phyloP scores from a whole-genome alignment of 2,797 vertebrate genomes.

The Molossus alvarezi region DNA sequence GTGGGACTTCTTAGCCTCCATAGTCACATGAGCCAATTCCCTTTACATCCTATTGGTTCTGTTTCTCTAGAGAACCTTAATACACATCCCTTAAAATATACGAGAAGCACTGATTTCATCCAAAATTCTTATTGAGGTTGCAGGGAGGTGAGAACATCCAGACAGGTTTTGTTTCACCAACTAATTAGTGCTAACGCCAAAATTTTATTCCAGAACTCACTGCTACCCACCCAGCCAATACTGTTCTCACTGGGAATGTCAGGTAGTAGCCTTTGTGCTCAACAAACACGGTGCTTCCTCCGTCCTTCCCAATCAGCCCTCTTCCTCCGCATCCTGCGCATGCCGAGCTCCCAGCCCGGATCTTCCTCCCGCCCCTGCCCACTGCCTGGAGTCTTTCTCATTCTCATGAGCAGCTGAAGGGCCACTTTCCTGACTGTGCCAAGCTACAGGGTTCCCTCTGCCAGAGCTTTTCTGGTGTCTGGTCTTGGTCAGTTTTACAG shows the following conservation, averaged over 20 bases:
- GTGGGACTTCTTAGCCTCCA: background rate
- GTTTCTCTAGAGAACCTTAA: background rate
- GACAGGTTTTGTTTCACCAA: background rate
- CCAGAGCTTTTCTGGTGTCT: background rate
- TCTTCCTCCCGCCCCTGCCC: no score
- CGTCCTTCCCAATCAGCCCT: background rate
- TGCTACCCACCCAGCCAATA: background rate
- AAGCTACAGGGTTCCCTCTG: fast-evolving
- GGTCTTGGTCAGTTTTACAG: background rate
- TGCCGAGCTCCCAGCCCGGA: no score
- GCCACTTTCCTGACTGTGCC: no score
- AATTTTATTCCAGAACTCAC: background rate
- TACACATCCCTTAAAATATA: background rate
- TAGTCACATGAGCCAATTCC: background rate
- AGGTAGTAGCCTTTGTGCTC: background rate
- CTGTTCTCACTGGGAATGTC: fast-evolving
- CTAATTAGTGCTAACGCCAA: background rate
- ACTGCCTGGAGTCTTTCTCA: background rate
- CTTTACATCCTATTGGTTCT: background rate
- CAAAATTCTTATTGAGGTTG: background rate
- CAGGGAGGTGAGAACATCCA: background rate
- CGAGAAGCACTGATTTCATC: background rate
- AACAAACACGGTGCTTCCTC: background rate
- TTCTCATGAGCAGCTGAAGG: background rate
- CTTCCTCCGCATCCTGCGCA: no score